These are phyloP conservation scores for Aplysina aerophoba DNA, from an alignment of 37 sponge, comb jelly and placozoan genomes.

Conservation along the genomic window DNA sequence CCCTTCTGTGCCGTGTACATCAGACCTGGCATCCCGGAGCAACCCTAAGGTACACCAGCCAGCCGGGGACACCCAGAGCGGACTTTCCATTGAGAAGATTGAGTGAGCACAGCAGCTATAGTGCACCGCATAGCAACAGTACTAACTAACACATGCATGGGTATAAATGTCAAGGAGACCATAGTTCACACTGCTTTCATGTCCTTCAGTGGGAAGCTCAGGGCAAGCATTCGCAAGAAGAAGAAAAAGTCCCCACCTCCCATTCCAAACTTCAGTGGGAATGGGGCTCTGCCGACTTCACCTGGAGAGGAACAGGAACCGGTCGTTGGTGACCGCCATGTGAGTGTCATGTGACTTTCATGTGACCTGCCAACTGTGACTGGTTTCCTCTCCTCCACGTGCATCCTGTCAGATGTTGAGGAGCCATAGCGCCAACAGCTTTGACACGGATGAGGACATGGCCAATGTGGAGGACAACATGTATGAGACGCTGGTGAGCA, in stretches of 20 bases:
- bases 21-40: neutral
- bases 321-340: neutral
- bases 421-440: neutral
- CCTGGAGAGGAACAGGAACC: neutral
- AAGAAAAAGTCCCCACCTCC: neutral
- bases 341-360: no score
- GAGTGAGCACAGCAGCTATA: slow-evolving; percentile 4
- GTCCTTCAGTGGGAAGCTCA: neutral
- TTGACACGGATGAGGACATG: slow-evolving; percentile 13
- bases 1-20: neutral
- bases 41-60: slow-evolving; percentile 18
- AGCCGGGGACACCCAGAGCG: slow-evolving; percentile 4
- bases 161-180: neutral
- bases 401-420: neutral
- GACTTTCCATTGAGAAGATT: slow-evolving; percentile 5
- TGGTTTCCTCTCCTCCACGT: neutral
- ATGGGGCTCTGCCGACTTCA: neutral
- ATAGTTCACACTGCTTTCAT: neutral
- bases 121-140: no score
- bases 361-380: no score
- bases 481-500: slow-evolving; percentile 24
- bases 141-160: neutral
- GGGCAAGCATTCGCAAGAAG: slow-evolving; percentile 8
- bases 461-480: neutral
- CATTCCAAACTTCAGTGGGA: neutral